These are phyloP conservation scores for Harlomillsia oculata DNA, from an alignment of 1,140 invertebrate species.

Conservation along the genomic window DNA sequence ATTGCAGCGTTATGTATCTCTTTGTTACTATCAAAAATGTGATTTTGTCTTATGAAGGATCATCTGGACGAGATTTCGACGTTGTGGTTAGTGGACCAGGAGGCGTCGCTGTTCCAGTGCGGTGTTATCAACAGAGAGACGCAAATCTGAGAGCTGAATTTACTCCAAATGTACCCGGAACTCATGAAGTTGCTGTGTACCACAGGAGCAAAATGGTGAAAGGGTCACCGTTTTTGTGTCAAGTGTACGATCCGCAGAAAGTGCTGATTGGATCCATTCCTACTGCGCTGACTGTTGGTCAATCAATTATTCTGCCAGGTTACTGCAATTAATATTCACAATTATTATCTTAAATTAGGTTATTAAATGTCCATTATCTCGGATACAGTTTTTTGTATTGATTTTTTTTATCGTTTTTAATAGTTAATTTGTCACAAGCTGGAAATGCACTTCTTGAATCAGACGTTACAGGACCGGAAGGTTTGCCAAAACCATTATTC, in stretches of 20 bases:
- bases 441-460: conserved; percentile 84
- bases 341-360: too few relatives aligned
- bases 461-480: conserved; percentile 76
- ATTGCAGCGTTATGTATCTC: not conserved
- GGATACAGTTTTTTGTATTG: too few relatives aligned
- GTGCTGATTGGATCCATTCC: conserved; percentile 30
- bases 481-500: conserved; percentile 50
- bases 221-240: conserved; percentile 92
- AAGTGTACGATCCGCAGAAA: conserved; percentile 77
- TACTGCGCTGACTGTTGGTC: conserved; percentile 63
- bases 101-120: conserved; percentile 79
- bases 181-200: conserved; percentile 74
- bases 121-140: conserved; percentile 91
- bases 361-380: too few relatives aligned
- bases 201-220: conserved; percentile 80
- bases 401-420: conserved; percentile 32
- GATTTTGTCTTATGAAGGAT: conserved; percentile 43
- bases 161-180: conserved; percentile 59
- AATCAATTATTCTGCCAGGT: conserved; percentile 74
- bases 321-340: conserved; percentile 38
- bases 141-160: conserved; percentile 86
- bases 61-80: conserved; percentile 78
- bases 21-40: not conserved
- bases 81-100: conserved; percentile 78
- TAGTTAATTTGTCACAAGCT: conserved; percentile 75